Base-by-base conservation (phyloP, 2,888 invertebrate species). In the Synanthedon tipuliformis region DNA sequence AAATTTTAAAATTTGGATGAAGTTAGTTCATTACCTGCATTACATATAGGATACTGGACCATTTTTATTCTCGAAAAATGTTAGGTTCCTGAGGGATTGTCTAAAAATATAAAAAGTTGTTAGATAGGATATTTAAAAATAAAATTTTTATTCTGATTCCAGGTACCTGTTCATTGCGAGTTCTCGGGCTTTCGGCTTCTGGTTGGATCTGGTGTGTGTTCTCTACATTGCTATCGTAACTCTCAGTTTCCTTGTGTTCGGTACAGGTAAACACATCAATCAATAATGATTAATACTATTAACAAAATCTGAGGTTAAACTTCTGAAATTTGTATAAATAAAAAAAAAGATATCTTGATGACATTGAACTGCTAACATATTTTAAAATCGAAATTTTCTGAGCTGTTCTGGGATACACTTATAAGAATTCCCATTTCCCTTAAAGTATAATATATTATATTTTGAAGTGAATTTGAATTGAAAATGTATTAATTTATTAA, bases 161-260 rank as follows among this genome's bases (percentile, higher is more conserved):
- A 87, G 87, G 87, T 98, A 92, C 72, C 88, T 96, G 66, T 97
- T 96, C 76, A 91, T 99, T 53, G 91, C 95, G 0, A 93, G 95
- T 4, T 95, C 95, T 15, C 92, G 98, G 57, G 97, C 98, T 62
- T 97, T 99, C 69, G 98, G 97, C 0, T 94, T 97, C 68, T 95
- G 95, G 90, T 82, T 99, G 65, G 99, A 99, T 75, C 88, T 95
- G 60, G 90, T 96, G 52, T 97, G 97, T 71, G 91, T 95, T 0
- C 59, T 94, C 4, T 98, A 97, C 79, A 95, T 98, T 55, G 91
- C 92, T 0, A 75, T 94, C 50, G 96, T 98, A 0, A 95, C 97
- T 0, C 87, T 95, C 64, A 94, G 95, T 66, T 95, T 96, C 78
- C 90, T 98, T 53, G 74, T 95, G 0, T 84, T 93, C 52, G 89